Base-by-base conservation (phyloP, 2,888 invertebrate genomes). In the Candidula unifasciata region DNA sequence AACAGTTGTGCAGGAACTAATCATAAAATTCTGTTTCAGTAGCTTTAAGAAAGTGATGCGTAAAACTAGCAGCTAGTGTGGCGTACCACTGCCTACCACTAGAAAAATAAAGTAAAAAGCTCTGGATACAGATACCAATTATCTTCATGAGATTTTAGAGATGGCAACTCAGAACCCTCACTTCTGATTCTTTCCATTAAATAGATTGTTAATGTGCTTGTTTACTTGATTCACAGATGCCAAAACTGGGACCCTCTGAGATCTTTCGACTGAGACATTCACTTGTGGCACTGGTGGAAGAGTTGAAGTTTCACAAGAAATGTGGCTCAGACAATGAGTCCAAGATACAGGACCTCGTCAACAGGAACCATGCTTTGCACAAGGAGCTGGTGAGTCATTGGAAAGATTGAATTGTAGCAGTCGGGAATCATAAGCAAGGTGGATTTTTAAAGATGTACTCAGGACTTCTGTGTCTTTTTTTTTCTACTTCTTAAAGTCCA, bases 241-340 rank as follows among this genome's bases (percentile, higher is more conserved):
- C 30, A 3, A n/a, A 37, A 16, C 57, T 87, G 60, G 85, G 78
- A 74, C 86, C 87, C 44, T 84, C 88, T 13, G 89, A 89, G n/a
- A 87, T 87, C 76, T 81, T 89, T 27, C 82, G 88, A 13, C 44
- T 90, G 35, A 84, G 89, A 30, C 89, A 86, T 54, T 83, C 54
- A 13, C 76, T 90, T 16, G 85, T 89, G 35, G 88, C 89, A 82
- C 83, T 89, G 10, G 60, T 90, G 18, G 90, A 90, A 80, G 90
- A 90, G 57, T 80, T 90, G 10, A 89, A 89, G 81, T 66, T 90
- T 13, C 79, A 87, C 69, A 85, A 91, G 90, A 88, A 87, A 33
- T 87, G 87, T 80, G 91, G 90, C 44, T 73, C 80, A 18, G 91
- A 91, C 68, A 91, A 89, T 89, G 92, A 91, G 83, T 89, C 87